Evolutionary conservation across 2,113 vertebrate genomes (phyloP).

Genomic region (Paedocypris sp.): DNA sequence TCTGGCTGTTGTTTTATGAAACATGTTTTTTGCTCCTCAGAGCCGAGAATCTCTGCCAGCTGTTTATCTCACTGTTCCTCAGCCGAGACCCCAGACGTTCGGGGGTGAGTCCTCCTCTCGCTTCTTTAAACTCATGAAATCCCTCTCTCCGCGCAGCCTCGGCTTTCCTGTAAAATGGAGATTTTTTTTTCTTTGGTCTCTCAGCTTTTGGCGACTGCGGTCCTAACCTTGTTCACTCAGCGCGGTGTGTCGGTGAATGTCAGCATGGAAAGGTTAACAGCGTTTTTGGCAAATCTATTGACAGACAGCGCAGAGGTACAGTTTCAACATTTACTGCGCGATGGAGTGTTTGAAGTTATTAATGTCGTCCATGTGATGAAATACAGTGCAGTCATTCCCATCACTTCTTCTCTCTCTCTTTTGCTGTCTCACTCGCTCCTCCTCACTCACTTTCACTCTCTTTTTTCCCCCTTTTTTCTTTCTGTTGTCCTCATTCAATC

Average conservation of each 20-base stretch:
- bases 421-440: not conserved
- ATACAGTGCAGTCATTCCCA: slow-evolving; percentile 1
- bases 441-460: not conserved
- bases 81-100: slow-evolving; percentile 39
- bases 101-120: slow-evolving; percentile 46
- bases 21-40: slow-evolving; percentile 36
- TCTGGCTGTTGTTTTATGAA: slow-evolving; percentile 3
- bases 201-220: slow-evolving; percentile 46
- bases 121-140: too few species aligned
- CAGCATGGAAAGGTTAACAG: slow-evolving; percentile 38
- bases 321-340: not conserved
- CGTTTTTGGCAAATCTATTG: slow-evolving; percentile 39
- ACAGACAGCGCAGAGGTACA: slow-evolving; percentile 46
- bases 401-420: not conserved
- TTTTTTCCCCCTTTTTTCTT: not conserved
- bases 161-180: too few species aligned
- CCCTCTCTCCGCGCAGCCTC: too few species aligned
- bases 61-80: slow-evolving; percentile 50
- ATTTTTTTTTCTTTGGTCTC: not conserved
- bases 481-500: not conserved
- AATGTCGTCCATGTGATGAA: slow-evolving; percentile 19
- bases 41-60: slow-evolving; percentile 44
- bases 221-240: slow-evolving; percentile 50
- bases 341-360: slow-evolving; percentile 8
- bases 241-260: slow-evolving; percentile 38